Evolutionary conservation across 2,113 vertebrate genomes (phyloP).

Genomic region (Pyxicephalus adspersus): DNA sequence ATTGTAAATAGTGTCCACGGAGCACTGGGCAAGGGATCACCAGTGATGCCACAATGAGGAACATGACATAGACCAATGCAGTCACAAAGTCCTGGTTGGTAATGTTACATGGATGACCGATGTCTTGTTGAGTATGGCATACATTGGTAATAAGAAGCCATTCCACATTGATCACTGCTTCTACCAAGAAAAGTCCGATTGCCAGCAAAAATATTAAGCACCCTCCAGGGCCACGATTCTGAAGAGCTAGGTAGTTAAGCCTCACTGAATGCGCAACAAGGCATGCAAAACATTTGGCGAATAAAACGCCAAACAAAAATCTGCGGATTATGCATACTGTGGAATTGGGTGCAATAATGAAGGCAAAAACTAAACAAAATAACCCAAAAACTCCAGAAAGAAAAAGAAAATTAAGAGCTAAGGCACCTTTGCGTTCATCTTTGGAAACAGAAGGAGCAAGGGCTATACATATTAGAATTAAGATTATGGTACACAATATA

Average conservation of each 20-base stretch:
- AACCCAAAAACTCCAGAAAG: slow-evolving; percentile 30
- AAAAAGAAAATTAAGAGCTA: slow-evolving; percentile 44
- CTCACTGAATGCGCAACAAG: slow-evolving; percentile 48
- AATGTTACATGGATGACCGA: slow-evolving; percentile 32
- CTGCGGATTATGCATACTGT: slow-evolving; percentile 31
- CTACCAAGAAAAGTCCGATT: slow-evolving; percentile 50
- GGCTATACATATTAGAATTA: slow-evolving; percentile 22
- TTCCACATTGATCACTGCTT: slow-evolving; percentile 48
- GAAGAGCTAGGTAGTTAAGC: slow-evolving; percentile 41
- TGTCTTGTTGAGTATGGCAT: slow-evolving; percentile 1
- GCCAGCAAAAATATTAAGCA: slow-evolving; percentile 47
- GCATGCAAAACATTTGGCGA: slow-evolving; percentile 51
- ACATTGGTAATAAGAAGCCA: slow-evolving; percentile 54
- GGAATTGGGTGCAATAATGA: slow-evolving; percentile 31
- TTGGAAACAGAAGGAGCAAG: slow-evolving; percentile 34
- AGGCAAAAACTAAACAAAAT: slow-evolving; percentile 48
- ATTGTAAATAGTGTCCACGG: slow-evolving; percentile 47
- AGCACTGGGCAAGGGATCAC: slow-evolving; percentile 40
- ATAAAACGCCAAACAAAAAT: slow-evolving; percentile 49
- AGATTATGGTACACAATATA: slow-evolving; percentile 15
- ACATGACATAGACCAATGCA: slow-evolving; percentile 50
- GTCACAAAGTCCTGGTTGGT: slow-evolving; percentile 51
- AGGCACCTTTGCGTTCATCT: slow-evolving; percentile 39
- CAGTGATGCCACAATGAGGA: slow-evolving; percentile 40
- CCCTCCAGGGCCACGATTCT: slow-evolving; percentile 48